Evolutionary conservation across 2,113 vertebrate genomes (phyloP), one percentile per base, ranked within the genome.

Genomic region (Eudorcas thomsonii): DNA sequence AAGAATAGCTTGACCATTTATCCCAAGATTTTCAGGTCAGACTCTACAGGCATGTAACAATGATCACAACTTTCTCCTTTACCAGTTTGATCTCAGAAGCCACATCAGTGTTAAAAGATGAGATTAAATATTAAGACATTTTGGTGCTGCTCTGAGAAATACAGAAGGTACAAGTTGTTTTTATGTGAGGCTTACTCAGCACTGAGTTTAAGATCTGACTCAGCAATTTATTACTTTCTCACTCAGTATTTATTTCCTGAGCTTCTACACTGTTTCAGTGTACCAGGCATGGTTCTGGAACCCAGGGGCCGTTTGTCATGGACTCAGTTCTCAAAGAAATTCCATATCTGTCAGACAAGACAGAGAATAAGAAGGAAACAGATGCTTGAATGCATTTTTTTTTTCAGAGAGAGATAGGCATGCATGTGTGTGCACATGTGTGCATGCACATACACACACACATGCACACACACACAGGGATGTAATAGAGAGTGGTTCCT

Each of bases 341-440:
- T 82, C 30, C n/a, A 26, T 81, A 54, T 95, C 48, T 77, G n/a
- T 67, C 67, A 94, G 5, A 26, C 36, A 82, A 86, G 64, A 88
- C 45, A 84, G 39, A 64, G 4, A 80, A 80, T 81, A 89, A 74
- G 19, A 82, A 93, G 57, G 26, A 77, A 91, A 23, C 23, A 62
- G 83, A 74, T 14, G 62, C 17, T 52, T 17, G 71, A 48, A 55
- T 57, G 33, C 9, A 28, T 33, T 92, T 39, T 52, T 52, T 80
- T 90, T 81, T 52, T 64, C 15, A 82, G 59, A 54, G 16, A 43
- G 25, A 11, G 11, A n/a, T n/a, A 25, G 28, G 33, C 45, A 19
- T 7, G 64, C 64, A 36, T 0, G 64, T 21, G 3, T 3, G 6
- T 26, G 62, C 33, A n/a, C 1, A 0, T 0, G 7, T 17, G 3